Percentiles rank a stretch among this genome's conserved stretches.
Conservation (phyloP, 2,888 invertebrate genomes). For the Fissipunctia ypsillon region DNA sequence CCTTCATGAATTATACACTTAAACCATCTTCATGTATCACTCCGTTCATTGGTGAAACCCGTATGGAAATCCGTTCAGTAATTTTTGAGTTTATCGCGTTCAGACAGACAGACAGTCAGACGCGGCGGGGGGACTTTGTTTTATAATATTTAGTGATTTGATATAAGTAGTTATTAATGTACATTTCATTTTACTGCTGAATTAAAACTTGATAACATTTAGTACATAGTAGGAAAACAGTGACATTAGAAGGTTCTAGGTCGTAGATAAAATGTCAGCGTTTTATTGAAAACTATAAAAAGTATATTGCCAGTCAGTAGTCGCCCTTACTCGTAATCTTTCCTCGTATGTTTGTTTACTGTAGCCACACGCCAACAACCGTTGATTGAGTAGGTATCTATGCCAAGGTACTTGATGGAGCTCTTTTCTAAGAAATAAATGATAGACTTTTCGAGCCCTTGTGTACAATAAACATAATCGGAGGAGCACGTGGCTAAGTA, state of each 20-base stretch:
- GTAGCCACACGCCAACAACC: neutral
- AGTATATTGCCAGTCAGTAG: neutral
- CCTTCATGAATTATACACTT: no score
- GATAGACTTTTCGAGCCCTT: neutral
- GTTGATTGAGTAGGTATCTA: slow-evolving; percentile 20
- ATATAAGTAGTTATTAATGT: neutral
- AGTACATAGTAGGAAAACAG: neutral
- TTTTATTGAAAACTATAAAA: slow-evolving; percentile 35
- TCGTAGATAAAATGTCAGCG: neutral
- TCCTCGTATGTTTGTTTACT: slow-evolving; percentile 24
- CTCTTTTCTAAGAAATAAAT: neutral
- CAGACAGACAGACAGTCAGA: no score
- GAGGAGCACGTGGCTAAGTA: no score
- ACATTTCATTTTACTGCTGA: neutral
- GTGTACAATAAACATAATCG: neutral
- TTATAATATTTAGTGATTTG: no score
- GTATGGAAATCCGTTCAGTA: no score
- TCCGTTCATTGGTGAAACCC: no score
- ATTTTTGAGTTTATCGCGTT: no score
- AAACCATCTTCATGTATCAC: no score
- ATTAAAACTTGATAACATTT: neutral
- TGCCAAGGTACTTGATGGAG: slow-evolving; percentile 9
- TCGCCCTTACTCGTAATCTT: slow-evolving; percentile 7
- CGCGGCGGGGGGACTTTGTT: no score
- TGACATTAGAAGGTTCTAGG: neutral